Percentiles rank a stretch among this genome's conserved stretches.
These are phyloP conservation scores for Beris chalybata DNA, from an alignment of 2,888 invertebrate genomes.

Conservation along the genomic window DNA sequence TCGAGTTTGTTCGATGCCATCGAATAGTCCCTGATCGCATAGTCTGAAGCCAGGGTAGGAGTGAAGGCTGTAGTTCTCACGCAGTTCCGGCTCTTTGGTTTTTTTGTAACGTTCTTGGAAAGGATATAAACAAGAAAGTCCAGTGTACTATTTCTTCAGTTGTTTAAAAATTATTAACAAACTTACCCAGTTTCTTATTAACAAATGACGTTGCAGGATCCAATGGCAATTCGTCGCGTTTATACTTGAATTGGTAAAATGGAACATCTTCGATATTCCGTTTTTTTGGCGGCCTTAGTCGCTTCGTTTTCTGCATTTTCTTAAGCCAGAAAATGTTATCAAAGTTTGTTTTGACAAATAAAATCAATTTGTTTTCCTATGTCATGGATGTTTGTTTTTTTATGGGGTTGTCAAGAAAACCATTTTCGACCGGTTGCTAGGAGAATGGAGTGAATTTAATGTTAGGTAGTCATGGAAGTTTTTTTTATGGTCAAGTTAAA, in stretches of 20 bases:
- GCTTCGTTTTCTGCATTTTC: constrained; percentile 33
- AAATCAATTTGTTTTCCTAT: constrained; percentile 9
- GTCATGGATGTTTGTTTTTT: constrained; percentile 1
- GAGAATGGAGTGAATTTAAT: too few relatives aligned
- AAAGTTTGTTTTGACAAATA: constrained; percentile 11
- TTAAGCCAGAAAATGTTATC: neutral
- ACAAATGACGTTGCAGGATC: constrained; percentile 47
- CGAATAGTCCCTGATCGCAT: constrained; percentile 42
- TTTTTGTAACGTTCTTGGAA: constrained; percentile 42
- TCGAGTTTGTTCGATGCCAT: constrained; percentile 45
- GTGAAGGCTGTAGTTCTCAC: constrained; percentile 22
- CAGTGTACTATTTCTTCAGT: neutral
- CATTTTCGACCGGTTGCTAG: too few relatives aligned
- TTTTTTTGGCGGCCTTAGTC: constrained; percentile 10
- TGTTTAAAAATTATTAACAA: neutral
- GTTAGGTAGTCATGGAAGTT: too few relatives aligned
- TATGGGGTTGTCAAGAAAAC: neutral
- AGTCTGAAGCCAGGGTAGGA: constrained; percentile 21
- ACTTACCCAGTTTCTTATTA: constrained; percentile 39
- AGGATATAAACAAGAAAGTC: constrained; percentile 45
- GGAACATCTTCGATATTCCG: constrained; percentile 48
- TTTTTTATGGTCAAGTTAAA: too few relatives aligned
- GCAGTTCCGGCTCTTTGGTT: constrained; percentile 22
- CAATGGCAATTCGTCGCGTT: constrained; percentile 52
- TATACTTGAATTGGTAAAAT: constrained; percentile 51